A percentile compares a stretch with the other conserved stretches of the same genome.
These are phyloP conservation scores for Scophthalmus maximus DNA, from an alignment of 2,113 vertebrate species.

Conservation along the genomic window DNA sequence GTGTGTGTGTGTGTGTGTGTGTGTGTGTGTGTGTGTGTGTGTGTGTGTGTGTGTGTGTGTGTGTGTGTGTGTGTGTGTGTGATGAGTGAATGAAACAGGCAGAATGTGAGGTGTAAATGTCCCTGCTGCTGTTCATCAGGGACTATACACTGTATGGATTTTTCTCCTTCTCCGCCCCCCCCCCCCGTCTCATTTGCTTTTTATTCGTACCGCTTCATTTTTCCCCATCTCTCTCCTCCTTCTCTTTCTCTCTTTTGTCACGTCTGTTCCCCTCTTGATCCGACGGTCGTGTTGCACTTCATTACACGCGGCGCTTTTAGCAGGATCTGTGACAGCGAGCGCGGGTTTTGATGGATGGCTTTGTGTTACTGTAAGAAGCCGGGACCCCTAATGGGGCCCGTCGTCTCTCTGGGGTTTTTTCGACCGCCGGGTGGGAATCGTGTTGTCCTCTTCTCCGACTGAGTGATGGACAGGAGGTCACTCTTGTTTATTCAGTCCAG, in stretches of 20 bases:
- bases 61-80: background rate
- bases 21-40: too few species aligned
- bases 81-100: conserved; percentile 13
- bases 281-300: conserved; percentile 45
- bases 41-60: too few species aligned
- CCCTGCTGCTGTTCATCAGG: conserved; percentile 31
- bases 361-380: conserved; percentile 41
- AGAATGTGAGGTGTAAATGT: conserved; percentile 20
- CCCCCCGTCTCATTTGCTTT: conserved; percentile 8
- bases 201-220: background rate
- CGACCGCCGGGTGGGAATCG: conserved; percentile 1
- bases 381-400: conserved; percentile 28
- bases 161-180: background rate
- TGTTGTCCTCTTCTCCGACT: conserved; percentile 27
- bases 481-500: background rate
- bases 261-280: conserved; percentile 25
- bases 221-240: background rate
- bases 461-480: background rate
- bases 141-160: conserved; percentile 20
- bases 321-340: conserved; percentile 46
- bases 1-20: too few species aligned
- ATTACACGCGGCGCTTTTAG: conserved; percentile 65
- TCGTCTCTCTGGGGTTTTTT: conserved; percentile 30
- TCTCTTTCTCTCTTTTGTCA: background rate
- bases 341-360: conserved; percentile 60